A percentile compares a stretch with the other conserved stretches of the same genome.
Conservation (phyloP, 2,797 vertebrate species). For the Phyllotis vaccarum region DNA sequence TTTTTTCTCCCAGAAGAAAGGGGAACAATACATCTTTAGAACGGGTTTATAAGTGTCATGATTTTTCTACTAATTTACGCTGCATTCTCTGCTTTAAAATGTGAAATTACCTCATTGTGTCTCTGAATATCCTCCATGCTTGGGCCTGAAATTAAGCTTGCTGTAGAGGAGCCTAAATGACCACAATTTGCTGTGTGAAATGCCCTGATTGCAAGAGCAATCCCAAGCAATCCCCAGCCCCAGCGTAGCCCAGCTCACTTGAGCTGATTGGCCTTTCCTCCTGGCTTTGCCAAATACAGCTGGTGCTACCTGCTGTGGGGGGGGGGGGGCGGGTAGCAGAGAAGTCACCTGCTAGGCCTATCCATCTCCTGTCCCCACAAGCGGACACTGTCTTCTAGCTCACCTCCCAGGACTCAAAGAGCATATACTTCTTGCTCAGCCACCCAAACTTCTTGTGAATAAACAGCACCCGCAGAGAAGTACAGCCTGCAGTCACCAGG, state of each 20-base stretch:
- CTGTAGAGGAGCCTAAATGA: slow-evolving; percentile 88
- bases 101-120: slow-evolving; percentile 90
- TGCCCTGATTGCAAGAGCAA: slow-evolving; percentile 90
- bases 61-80: slow-evolving; percentile 90
- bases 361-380: background rate
- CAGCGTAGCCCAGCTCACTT: slow-evolving; percentile 83
- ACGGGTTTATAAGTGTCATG: slow-evolving; percentile 88
- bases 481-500: background rate
- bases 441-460: background rate
- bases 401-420: slow-evolving; percentile 31
- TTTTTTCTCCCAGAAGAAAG: slow-evolving; percentile 85
- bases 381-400: slow-evolving; percentile 20
- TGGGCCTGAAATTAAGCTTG: slow-evolving; percentile 87
- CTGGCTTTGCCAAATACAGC: slow-evolving; percentile 79
- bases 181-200: slow-evolving; percentile 90
- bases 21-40: slow-evolving; percentile 90
- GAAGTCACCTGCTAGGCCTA: background rate
- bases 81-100: slow-evolving; percentile 86
- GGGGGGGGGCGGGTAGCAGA: slow-evolving; percentile 39
- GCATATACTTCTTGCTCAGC: background rate
- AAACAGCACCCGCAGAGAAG: background rate
- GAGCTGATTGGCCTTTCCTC: slow-evolving; percentile 88
- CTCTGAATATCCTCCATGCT: slow-evolving; percentile 88
- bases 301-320: slow-evolving; percentile 73
- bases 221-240: slow-evolving; percentile 87